phyloP scores from a whole-genome alignment of 2,797 vertebrate genomes.

The Rhyacichthys aspro region DNA sequence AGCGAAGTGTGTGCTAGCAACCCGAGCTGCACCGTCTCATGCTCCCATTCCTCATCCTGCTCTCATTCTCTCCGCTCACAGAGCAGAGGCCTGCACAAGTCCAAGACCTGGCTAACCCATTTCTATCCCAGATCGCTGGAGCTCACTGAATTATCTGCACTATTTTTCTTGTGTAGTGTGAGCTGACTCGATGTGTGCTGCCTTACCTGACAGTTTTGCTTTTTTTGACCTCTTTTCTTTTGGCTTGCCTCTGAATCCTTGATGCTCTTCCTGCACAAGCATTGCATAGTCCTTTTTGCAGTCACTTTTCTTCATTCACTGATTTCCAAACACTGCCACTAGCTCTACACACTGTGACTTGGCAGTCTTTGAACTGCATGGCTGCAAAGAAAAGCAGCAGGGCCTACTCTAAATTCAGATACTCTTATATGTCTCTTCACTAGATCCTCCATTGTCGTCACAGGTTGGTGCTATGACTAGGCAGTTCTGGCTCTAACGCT shows the following conservation, averaged over 20 bases:
- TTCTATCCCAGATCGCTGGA: constrained; percentile 41
- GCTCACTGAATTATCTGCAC: constrained; percentile 35
- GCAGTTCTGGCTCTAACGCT: constrained; percentile 36
- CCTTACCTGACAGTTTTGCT: constrained; percentile 12
- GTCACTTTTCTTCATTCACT: constrained; percentile 22
- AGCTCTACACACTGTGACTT: constrained; percentile 37
- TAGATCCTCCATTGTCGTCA: constrained; percentile 9
- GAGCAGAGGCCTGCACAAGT: constrained; percentile 34
- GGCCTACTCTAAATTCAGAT: constrained; percentile 52
- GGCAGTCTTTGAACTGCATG: constrained; percentile 44
- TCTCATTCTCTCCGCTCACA: constrained; percentile 49
- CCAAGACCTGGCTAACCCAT: constrained; percentile 47
- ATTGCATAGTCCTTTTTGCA: constrained; percentile 12
- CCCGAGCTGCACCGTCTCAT: constrained; percentile 32
- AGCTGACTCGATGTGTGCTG: background rate
- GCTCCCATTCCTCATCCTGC: constrained; percentile 60
- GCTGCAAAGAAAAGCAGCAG: constrained; percentile 46
- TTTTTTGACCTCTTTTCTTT: constrained; percentile 22
- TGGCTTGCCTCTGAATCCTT: constrained; percentile 5
- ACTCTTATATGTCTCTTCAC: constrained; percentile 24
- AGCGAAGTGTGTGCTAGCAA: constrained; percentile 30
- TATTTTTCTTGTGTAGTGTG: constrained; percentile 13
- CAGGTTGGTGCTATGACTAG: constrained; percentile 39
- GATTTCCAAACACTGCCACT: constrained; percentile 36
- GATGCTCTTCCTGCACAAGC: background rate